A percentile compares a stretch with the other conserved stretches of the same genome.
Conservation (phyloP, 2,113 vertebrate species). For the Pogona vitticeps region DNA sequence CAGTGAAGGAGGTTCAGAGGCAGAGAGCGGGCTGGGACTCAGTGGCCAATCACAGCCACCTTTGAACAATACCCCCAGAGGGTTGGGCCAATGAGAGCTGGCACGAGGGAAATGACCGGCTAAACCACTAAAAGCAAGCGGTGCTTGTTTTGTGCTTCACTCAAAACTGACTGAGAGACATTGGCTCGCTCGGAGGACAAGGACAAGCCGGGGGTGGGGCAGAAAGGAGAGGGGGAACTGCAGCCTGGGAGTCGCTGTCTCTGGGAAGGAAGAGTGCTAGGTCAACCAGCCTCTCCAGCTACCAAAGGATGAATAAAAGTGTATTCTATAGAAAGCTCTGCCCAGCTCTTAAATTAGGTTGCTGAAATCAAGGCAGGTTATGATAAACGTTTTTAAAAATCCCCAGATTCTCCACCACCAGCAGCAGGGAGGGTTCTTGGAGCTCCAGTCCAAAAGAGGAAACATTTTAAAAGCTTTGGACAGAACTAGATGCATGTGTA, state of each 20-base stretch:
- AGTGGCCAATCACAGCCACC: conserved; percentile 40
- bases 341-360: neutral
- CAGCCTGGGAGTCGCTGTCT: neutral
- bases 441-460: neutral
- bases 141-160: neutral
- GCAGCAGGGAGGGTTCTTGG: neutral
- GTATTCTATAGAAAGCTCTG: too few species aligned
- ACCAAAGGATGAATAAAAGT: neutral
- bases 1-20: conserved; percentile 1
- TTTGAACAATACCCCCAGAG: neutral
- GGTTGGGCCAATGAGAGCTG: neutral
- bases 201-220: neutral
- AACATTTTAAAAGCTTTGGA: neutral
- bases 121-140: too few species aligned
- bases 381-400: too few species aligned
- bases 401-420: too few species aligned
- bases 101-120: too few species aligned
- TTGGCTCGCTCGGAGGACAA: neutral
- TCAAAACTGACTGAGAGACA: neutral
- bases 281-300: neutral
- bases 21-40: conserved; percentile 32
- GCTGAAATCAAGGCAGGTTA: neutral
- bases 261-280: neutral
- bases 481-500: neutral
- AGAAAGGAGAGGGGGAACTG: neutral